These are phyloP conservation scores for Lasioglossum calceatum DNA, from an alignment of 2,888 invertebrate genomes.

Conservation along the genomic window DNA sequence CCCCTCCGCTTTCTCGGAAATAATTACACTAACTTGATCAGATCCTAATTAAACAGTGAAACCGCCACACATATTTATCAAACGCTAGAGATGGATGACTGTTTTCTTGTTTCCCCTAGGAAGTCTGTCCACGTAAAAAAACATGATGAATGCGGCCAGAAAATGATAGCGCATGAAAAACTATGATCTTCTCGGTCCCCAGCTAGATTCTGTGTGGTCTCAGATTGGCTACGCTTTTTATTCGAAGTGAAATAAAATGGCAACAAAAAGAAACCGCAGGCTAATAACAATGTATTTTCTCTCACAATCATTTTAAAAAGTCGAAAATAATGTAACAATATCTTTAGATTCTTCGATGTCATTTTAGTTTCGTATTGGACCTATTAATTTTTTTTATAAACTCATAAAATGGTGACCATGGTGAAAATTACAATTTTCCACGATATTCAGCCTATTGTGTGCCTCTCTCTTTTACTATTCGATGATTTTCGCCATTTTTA, in stretches of 20 bases:
- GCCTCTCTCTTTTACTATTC: too few relatives aligned
- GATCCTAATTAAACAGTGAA: conserved; percentile 60
- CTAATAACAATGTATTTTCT: too few relatives aligned
- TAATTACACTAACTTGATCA: conserved; percentile 64
- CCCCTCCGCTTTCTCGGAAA: conserved; percentile 50
- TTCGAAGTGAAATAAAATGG: background rate
- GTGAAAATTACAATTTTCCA: too few relatives aligned
- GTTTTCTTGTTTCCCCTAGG: background rate
- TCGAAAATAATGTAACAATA: too few relatives aligned
- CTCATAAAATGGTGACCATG: too few relatives aligned
- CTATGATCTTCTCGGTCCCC: background rate
- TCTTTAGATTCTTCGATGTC: too few relatives aligned
- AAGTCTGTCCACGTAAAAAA: background rate
- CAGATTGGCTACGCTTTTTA: background rate
- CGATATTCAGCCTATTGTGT: too few relatives aligned
- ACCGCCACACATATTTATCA: conserved; percentile 19
- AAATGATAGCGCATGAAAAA: background rate
- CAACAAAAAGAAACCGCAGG: background rate
- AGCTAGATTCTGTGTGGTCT: background rate
- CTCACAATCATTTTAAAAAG: too few relatives aligned
- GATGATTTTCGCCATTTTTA: too few relatives aligned
- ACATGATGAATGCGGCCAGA: background rate
- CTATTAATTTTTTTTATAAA: too few relatives aligned
- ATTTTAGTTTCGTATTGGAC: too few relatives aligned
- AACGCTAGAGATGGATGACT: background rate